Percentiles rank a stretch among this genome's conserved stretches.
These are phyloP conservation scores for Cylindroiulus punctatus DNA, from an alignment of 2,888 invertebrate species.

Conservation along the genomic window DNA sequence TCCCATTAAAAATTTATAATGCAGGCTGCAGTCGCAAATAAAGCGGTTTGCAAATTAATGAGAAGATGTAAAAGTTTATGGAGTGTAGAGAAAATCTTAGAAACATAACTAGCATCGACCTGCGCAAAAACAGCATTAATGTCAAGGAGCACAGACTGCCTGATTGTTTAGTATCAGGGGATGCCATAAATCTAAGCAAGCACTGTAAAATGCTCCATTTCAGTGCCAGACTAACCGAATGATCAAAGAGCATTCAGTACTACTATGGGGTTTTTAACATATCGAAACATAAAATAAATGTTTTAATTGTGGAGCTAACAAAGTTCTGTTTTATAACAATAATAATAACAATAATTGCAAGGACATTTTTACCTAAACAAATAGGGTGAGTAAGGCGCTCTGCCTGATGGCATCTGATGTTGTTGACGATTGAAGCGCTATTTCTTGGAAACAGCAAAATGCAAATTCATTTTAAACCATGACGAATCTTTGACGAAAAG, in stretches of 20 bases:
- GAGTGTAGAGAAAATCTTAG: constrained; percentile 22
- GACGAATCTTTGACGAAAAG: not conserved
- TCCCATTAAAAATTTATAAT: constrained; percentile 40
- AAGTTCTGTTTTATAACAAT: too few relatives aligned
- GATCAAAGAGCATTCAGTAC: too few relatives aligned
- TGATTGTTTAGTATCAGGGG: not conserved
- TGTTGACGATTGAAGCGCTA: not conserved
- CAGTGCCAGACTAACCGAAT: not conserved
- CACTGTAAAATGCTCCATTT: not conserved
- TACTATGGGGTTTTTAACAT: too few relatives aligned
- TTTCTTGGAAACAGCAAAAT: not conserved
- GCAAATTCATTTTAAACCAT: not conserved
- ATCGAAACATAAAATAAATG: too few relatives aligned
- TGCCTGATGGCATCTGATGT: too few relatives aligned
- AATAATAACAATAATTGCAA: too few relatives aligned
- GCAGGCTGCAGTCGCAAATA: constrained; percentile 44
- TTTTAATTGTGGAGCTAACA: too few relatives aligned
- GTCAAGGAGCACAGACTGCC: constrained; percentile 13
- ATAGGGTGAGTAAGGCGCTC: too few relatives aligned
- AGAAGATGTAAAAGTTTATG: constrained; percentile 50
- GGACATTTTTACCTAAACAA: too few relatives aligned
- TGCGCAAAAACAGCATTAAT: constrained; percentile 44
- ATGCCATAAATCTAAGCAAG: not conserved
- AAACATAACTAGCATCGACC: constrained; percentile 37
- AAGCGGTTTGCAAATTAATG: constrained; percentile 49